Evolutionary conservation across 2,888 invertebrate species (phyloP), one percentile per base, ranked within the genome.

Genomic region (Melinaea menophilus): DNA sequence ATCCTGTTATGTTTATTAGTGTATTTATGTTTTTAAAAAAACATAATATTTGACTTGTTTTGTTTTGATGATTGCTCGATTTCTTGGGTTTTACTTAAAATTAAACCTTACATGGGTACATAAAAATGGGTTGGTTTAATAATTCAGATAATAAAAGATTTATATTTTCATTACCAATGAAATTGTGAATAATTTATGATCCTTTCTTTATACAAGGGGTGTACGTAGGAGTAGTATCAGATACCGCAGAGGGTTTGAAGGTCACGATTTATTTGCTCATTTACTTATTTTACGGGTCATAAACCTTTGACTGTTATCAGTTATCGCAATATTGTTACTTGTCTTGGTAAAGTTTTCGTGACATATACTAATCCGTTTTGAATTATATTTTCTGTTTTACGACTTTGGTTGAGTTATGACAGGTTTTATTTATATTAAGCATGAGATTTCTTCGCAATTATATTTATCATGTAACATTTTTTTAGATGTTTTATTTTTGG

Each of bases 331-430:
- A 67, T 57, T 64, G 58, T 56, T 65, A 62, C 63, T 66, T 69
- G 63, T 63, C 69, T 62, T 68, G 68, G 62, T 51, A 63, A 68
- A 61, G 63, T 66, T 65, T 56, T 59, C 65, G 67, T 68, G 65
- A 65, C 63, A 61, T 54, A 55, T 56, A 56, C 59, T 45, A 62
- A 65, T 64, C 51, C 22, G 51, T 9, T 51, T 7, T 9, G 51
- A 31, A 31, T 51, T 51, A 51, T 51, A 31, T 51, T 51, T 31
- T 31, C 31, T 31, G 54, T 59, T 59, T 59, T 59, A 54, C 54
- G 59, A 59, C 31, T 22, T 31, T 41, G 41, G 33, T 54, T 51
- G 31, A 51, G 31, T 51, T 5, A 54, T 59, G 60, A 60, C 37
- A 41, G 4, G 12, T 61, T 58, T 61, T 61, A 64, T 61, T 61